Evolutionary conservation across 2,888 invertebrate genomes (phyloP), one percentile per base, ranked within the genome.

Genomic region (Linyphia triangularis): DNA sequence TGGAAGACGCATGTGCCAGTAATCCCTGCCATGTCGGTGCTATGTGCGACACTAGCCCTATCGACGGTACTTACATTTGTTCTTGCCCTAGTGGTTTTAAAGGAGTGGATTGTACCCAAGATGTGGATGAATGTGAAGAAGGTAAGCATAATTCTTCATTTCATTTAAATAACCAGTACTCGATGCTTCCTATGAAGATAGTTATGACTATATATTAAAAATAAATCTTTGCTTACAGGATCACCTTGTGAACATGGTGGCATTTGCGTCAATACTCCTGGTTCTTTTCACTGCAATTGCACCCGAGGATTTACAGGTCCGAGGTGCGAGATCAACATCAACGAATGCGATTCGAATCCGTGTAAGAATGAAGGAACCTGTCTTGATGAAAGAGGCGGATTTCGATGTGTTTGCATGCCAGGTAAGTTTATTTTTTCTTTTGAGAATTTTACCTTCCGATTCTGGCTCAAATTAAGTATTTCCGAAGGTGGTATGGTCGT

Each of bases 221-320:
- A 40, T 40, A 7, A 40, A 40, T 40, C 13, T 40, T 40, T 1
- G 40, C 7, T 81, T 24, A 24, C 93, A 96, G 96, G 97, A 59
- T 98, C 97, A 0, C 98, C 98, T 0, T 99, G 99, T 92, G 98
- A 98, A 92, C 98, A 99, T 93, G 97, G 97, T 91, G 99, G 99
- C n/a, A 96, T 96, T 90, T 99, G 99, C 93, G 98, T 99, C 67
- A 99, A 99, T 94, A 97, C 97, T 0, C 98, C 97, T 0, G 99
- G 99, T 0, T 97, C 97, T 1, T 99, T 97, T 93, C 96, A 96
- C 22, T 99, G 99, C 94, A 97, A 98, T 93, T 99, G 99, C 92
- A 96, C 96, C 1, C 96, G 96, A 84, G 99, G 99, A n/a, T 99
- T 97, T 94, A 92, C 92, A 0, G 94, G 99, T 0, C 97, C 97